These are phyloP conservation scores for Netelia melanura DNA, from an alignment of 2,888 invertebrate genomes.

Conservation along the genomic window DNA sequence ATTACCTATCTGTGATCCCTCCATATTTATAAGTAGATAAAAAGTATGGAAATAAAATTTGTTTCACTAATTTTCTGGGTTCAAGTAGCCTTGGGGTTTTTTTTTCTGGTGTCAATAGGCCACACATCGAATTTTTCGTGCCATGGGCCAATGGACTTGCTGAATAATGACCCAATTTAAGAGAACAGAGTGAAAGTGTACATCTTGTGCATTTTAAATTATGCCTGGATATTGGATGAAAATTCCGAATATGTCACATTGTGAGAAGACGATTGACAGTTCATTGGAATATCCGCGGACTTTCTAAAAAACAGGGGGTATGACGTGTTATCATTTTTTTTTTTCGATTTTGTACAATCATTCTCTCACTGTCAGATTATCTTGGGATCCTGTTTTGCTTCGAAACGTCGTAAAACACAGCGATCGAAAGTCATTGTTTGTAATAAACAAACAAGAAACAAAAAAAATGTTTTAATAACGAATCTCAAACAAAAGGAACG, in stretches of 20 bases:
- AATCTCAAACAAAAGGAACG: not conserved
- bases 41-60: too few relatives aligned
- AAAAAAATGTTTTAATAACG: not conserved
- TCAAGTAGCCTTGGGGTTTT: too few relatives aligned
- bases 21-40: too few relatives aligned
- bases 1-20: too few relatives aligned
- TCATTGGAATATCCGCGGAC: conserved; percentile 34
- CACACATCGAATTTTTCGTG: not conserved
- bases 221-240: not conserved
- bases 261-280: not conserved
- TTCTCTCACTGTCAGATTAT: conserved; percentile 37
- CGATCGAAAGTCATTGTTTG: not conserved
- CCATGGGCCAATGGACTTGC: conserved; percentile 26
- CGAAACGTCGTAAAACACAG: conserved; percentile 2
- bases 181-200: not conserved
- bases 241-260: not conserved
- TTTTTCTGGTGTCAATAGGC: too few relatives aligned
- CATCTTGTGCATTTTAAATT: not conserved
- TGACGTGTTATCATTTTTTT: conserved; percentile 49
- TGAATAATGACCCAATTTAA: conserved; percentile 44
- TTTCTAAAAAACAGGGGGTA: conserved; percentile 33
- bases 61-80: too few relatives aligned
- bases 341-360: not conserved
- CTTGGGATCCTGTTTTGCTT: conserved; percentile 5
- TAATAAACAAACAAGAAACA: conserved; percentile 2